These are phyloP conservation scores for Heterodera carotae DNA, from an alignment of 1,140 invertebrate species.

Conservation along the genomic window DNA sequence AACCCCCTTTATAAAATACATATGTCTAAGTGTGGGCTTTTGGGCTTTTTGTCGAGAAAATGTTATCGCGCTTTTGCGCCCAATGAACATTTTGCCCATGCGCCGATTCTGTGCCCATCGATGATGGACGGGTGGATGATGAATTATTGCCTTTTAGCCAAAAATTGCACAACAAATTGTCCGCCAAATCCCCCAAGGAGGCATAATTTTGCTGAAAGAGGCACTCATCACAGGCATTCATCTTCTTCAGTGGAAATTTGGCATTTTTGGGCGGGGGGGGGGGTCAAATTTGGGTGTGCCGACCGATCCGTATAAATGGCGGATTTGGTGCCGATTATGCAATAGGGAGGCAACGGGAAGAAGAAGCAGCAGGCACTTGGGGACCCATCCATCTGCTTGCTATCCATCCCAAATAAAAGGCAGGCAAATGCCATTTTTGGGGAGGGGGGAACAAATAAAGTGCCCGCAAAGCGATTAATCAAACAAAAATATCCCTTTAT, in stretches of 20 bases:
- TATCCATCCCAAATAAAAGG: too few species aligned
- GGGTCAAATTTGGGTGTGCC: background rate
- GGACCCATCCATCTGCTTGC: background rate
- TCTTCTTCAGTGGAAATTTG: background rate
- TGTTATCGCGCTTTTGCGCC: too few species aligned
- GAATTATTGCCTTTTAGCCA: background rate
- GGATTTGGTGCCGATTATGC: background rate
- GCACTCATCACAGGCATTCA: background rate
- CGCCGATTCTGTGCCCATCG: too few species aligned
- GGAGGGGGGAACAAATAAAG: constrained; percentile 6
- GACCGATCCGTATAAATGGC: background rate
- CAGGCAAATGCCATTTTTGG: constrained; percentile 1
- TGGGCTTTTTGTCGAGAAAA: too few species aligned
- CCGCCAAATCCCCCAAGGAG: background rate
- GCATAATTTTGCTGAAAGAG: background rate
- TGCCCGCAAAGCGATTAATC: constrained; percentile 13
- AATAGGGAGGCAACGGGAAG: background rate
- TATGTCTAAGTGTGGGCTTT: too few species aligned
- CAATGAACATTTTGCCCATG: too few species aligned
- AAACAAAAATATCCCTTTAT: background rate
- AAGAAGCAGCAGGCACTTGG: background rate
- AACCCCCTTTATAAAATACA: too few species aligned
- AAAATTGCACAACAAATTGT: background rate
- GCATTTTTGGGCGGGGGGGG: background rate
- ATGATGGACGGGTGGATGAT: too few species aligned